Percentiles rank a stretch among this genome's conserved stretches.
These are phyloP conservation scores for Xyrauchen texanus DNA, from an alignment of 2,113 vertebrate genomes.

Conservation along the genomic window DNA sequence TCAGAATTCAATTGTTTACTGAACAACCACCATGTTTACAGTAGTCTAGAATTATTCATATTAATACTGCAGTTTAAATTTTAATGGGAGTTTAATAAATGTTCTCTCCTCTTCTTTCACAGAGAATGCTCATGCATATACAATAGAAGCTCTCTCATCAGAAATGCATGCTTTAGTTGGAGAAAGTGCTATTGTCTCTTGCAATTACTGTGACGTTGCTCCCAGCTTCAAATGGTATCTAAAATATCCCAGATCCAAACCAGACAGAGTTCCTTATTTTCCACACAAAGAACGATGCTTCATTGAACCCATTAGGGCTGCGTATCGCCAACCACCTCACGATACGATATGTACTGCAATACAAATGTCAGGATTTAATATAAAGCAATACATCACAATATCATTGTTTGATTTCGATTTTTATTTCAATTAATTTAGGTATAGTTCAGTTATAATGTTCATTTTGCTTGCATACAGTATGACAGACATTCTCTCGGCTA, in stretches of 20 bases:
- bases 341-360: too few species aligned
- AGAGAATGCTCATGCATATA: not conserved
- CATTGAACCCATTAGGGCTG: too few species aligned
- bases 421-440: too few species aligned
- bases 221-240: constrained; percentile 7
- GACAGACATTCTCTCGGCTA: too few species aligned
- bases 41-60: not conserved
- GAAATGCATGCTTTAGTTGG: constrained; percentile 10
- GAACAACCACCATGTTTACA: constrained; percentile 5
- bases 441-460: too few species aligned
- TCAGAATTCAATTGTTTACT: not conserved
- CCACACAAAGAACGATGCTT: not conserved
- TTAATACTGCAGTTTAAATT: too few species aligned
- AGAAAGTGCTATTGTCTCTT: constrained; percentile 17
- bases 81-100: too few species aligned
- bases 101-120: not conserved
- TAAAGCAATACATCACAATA: too few species aligned
- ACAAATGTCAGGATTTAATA: too few species aligned
- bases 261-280: constrained; percentile 24
- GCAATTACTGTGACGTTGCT: not conserved
- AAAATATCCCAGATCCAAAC: constrained; percentile 8
- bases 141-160: constrained; percentile 18
- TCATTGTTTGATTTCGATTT: too few species aligned
- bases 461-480: too few species aligned
- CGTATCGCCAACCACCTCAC: too few species aligned